Percentiles rank a stretch among this genome's conserved stretches.
Evolutionary conservation across 2,113 vertebrate species (phyloP).

Genomic region (Sceloporus tristichus): DNA sequence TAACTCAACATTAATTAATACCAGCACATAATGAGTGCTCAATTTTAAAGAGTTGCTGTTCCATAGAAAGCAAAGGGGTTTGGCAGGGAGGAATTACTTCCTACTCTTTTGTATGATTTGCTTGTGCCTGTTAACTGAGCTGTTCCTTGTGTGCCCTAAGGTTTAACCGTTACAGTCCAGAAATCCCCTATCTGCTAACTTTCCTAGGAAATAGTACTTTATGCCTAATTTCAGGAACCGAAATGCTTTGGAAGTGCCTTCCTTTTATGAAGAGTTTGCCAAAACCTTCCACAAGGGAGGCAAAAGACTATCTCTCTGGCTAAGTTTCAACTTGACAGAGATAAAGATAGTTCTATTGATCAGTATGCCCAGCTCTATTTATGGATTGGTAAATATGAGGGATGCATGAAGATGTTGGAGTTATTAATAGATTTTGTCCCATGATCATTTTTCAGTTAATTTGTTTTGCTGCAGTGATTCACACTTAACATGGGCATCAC

Average conservation of each 20-base stretch:
- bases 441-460: neutral
- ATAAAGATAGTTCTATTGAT: conserved; percentile 2
- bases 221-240: neutral
- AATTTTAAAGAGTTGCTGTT: too few relatives aligned
- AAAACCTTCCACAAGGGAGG: neutral
- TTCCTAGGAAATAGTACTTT: neutral
- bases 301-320: neutral
- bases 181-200: neutral
- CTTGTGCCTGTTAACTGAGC: too few relatives aligned
- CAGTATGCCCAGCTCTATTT: neutral
- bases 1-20: too few relatives aligned
- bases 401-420: neutral
- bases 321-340: conserved; percentile 9
- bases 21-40: too few relatives aligned
- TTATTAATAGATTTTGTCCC: neutral
- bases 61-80: too few relatives aligned
- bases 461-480: neutral
- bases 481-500: neutral
- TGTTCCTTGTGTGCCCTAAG: neutral
- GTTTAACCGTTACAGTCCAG: neutral
- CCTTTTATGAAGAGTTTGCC: neutral
- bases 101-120: too few relatives aligned
- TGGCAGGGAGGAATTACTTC: too few relatives aligned
- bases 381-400: neutral
- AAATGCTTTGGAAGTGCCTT: neutral